Base-by-base conservation (phyloP, 2,888 invertebrate genomes). In the Nycteola revayana region DNA sequence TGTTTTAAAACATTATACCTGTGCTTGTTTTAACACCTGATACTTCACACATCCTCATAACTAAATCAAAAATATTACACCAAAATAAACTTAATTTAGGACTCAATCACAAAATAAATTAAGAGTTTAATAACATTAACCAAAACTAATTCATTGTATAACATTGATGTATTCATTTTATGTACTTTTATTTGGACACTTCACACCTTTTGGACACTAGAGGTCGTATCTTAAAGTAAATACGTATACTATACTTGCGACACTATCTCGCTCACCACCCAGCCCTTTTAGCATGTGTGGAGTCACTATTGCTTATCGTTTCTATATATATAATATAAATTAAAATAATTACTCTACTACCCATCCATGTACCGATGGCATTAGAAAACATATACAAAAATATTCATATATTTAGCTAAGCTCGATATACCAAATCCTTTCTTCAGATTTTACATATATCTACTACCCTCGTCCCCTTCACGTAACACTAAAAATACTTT, bases 21-120 rank as follows among this genome's bases (percentile, higher is more conserved):
- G n/a, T n/a, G n/a, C n/a, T n/a, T n/a, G n/a, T n/a, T n/a, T n/a
- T n/a, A n/a, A n/a, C n/a, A n/a, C n/a, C n/a, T 10, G 36, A 9
- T 21, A 9, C 29, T 27, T 14, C 26, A 28, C 18, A 22, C 32
- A 32, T 7, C 10, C 10, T 23, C 11, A n/a, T 9, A 9, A 20
- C 10, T 23, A 32, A 28, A 35, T 14, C 7, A 22, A 25, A 9
- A 25, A 23, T 5, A 21, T 10, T 24, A 21, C 17, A 18, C 9
- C 8, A 28, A 3, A 3, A 41, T 7, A 29, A 25, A 26, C 7
- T 28, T 36, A 3, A 30, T 6, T 27, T 20, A 10, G 24, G 30
- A 34, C 35, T 48, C 22, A 23, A 28, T 32, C 28, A 57, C 36
- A 49, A 39, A 52, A 45, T 49, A 56, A 52, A 43, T 51, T 28